Percentiles rank a stretch among this genome's conserved stretches.
Evolutionary conservation across 2,113 vertebrate species (phyloP).

Genomic region (Otus sunia): DNA sequence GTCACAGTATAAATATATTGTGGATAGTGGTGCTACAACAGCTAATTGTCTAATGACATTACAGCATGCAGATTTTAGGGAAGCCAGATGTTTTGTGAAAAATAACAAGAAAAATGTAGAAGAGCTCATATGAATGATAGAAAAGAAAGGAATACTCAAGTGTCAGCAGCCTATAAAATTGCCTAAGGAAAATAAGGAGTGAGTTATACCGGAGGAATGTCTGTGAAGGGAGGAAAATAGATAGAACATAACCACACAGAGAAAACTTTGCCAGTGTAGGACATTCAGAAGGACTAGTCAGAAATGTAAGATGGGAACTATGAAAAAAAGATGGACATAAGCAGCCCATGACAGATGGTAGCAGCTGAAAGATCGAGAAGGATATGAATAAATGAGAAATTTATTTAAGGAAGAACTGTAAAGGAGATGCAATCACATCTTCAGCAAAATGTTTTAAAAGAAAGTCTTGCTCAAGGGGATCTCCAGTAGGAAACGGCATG

Average conservation of each 20-base stretch:
- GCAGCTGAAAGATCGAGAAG: not conserved
- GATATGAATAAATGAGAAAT: not conserved
- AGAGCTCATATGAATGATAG: not conserved
- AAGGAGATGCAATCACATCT: not conserved
- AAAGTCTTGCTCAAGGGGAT: not conserved
- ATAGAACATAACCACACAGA: not conserved
- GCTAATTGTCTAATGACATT: not conserved
- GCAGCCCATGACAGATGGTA: not conserved
- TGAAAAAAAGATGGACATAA: not conserved
- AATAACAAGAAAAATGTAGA: not conserved
- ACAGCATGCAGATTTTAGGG: not conserved
- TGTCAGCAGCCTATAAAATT: constrained; percentile 12
- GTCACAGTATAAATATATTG: not conserved
- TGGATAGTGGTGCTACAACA: not conserved
- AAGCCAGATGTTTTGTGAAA: not conserved
- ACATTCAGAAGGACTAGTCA: not conserved
- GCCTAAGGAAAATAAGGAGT: constrained; percentile 19
- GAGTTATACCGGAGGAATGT: constrained; percentile 4
- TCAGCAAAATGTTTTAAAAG: not conserved
- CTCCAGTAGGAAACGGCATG: not conserved
- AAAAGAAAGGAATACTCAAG: not conserved
- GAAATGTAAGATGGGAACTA: not conserved
- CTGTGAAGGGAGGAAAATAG: constrained; percentile 10
- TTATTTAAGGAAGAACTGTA: not conserved
- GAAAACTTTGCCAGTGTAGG: not conserved